Percentiles rank a stretch among this genome's conserved stretches.
phyloP scores from a whole-genome alignment of 2,888 invertebrate genomes.

The Metacarcinus magister region DNA sequence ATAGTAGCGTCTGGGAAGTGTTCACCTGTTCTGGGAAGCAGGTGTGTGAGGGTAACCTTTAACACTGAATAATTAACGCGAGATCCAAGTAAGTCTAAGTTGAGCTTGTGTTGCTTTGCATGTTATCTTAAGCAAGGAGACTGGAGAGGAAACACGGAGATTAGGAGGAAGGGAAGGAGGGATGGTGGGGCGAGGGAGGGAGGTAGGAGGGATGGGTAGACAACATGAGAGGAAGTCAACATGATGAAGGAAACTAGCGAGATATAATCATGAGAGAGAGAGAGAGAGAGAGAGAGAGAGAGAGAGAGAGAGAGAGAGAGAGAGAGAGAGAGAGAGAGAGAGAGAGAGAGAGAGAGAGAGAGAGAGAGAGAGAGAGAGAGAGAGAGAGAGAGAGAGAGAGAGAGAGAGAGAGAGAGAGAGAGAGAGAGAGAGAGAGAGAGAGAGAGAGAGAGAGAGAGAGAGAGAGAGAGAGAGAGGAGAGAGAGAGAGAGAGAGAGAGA shows the following conservation, averaged over 20 bases:
- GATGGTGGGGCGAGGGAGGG: background rate
- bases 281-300: constrained; percentile 2
- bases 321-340: background rate
- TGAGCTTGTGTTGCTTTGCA: constrained; percentile 41
- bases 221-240: too few species aligned
- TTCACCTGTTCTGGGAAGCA: background rate
- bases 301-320: constrained; percentile 38
- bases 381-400: background rate
- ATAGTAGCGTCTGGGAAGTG: background rate
- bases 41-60: background rate
- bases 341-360: background rate
- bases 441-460: background rate
- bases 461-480: background rate
- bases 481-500: background rate
- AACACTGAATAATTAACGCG: constrained; percentile 12
- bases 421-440: background rate
- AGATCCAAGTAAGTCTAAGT: constrained; percentile 45
- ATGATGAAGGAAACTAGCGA: too few species aligned
- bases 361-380: background rate
- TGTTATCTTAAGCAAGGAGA: background rate
- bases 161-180: background rate
- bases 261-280: background rate
- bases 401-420: background rate
- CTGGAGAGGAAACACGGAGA: background rate
- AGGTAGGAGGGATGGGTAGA: background rate